Base-by-base conservation (phyloP, 2,888 invertebrate species). In the Lithophane ornitopus region DNA sequence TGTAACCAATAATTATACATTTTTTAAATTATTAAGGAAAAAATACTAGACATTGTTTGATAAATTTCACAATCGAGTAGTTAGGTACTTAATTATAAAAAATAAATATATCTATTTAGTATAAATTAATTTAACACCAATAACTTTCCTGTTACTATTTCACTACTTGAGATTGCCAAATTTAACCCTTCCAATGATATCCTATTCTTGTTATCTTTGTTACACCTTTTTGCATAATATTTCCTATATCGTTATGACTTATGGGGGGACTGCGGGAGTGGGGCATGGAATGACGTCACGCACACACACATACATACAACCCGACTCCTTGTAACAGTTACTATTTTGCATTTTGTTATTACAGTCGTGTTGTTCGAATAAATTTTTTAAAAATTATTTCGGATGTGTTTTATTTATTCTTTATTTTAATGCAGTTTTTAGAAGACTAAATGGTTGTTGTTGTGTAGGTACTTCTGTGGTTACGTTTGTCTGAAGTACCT, bases 331-430 rank as follows among this genome's bases (percentile, higher is more conserved):
- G 91, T 93, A 90, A 93, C 89, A 92, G 93, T 94, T 87, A 95
- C 93, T 94, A 93, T 95, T 95, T 95, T 95, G 94, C 94, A 95
- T 95, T 96, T 96, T 96, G 96, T 96, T 96, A 95, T 94, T 95
- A 95, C 95, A 95, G 94, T 95, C 95, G 93, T 95, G 94, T 94
- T 94, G 92, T 95, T 96, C 94, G 88, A 96, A 95, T 96, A 96
- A 94, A 96, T 92, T 95, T 94, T 90, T 89, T 78, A 77, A 87
- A 91, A 89, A 90, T 83, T 87, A 86, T 76, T 73, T 65, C 44
- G 44, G 4, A 8, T 63, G 69, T 83, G 81, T 87, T 84, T 87
- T 73, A 84, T 86, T 88, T 80, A 16, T 63, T 22, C 2, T 28
- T 28, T n/a, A 11, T 8, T 54, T 14, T n/a, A 44, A 22, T 46